A percentile compares a stretch with the other conserved stretches of the same genome.
Conservation (phyloP, 2,113 vertebrate species). For the Phyllopteryx taeniolatus region DNA sequence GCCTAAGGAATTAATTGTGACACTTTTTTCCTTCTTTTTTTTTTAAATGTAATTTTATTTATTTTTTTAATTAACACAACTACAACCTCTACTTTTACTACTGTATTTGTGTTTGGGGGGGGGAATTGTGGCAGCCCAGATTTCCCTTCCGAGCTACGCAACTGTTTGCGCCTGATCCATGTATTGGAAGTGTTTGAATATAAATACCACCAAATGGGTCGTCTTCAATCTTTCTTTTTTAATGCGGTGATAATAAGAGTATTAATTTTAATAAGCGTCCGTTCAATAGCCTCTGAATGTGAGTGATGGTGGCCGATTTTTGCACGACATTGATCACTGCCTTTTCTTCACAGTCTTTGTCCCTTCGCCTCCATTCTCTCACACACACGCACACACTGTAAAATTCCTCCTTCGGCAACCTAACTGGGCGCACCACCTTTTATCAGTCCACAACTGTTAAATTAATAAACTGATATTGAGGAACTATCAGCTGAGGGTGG, state of each 20-base stretch:
- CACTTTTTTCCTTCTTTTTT: no score
- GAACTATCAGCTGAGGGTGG: constrained; percentile 69
- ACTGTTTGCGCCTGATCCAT: constrained; percentile 53
- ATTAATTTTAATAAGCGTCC: constrained; percentile 69
- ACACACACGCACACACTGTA: constrained; percentile 53
- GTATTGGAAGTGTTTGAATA: constrained; percentile 61
- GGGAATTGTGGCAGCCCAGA: background rate
- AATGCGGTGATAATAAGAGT: constrained; percentile 67
- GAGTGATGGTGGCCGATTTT: constrained; percentile 65
- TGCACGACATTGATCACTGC: constrained; percentile 60
- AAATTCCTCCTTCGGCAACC: constrained; percentile 63
- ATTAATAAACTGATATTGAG: constrained; percentile 83
- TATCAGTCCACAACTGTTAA: constrained; percentile 78
- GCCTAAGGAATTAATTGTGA: no score
- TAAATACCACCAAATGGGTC: constrained; percentile 43
- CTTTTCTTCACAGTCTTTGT: constrained; percentile 25
- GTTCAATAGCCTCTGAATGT: constrained; percentile 59
- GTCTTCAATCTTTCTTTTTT: constrained; percentile 68
- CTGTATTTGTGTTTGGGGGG: no score
- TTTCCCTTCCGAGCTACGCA: background rate
- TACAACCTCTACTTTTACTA: no score
- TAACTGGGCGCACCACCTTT: constrained; percentile 70
- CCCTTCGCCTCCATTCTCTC: constrained; percentile 25
- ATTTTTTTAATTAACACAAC: no score
- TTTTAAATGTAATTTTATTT: no score